Evolutionary conservation across 2,888 invertebrate species (phyloP), one percentile per base, ranked within the genome.

Genomic region (Campaea margaritaria): DNA sequence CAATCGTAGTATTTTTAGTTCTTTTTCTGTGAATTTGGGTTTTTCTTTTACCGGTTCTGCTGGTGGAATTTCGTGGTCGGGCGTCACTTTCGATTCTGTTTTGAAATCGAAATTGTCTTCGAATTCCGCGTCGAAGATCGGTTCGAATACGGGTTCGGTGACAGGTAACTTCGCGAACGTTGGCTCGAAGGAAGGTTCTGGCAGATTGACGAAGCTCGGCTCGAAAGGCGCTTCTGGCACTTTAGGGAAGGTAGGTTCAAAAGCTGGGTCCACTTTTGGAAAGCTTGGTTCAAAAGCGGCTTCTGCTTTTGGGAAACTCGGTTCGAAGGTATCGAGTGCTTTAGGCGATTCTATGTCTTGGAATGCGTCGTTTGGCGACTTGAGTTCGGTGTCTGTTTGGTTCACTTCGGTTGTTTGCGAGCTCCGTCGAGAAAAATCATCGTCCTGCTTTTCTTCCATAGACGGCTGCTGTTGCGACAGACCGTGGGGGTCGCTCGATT

Each of bases 1-100:
- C 5, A 95, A 77, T 52, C 95, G 83, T 46, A 94, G 78, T 34
- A 95, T 86, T 73, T 92, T 93, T 0, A 93, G 75, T 73, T 94
- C 94, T 58, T 94, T 93, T 44, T 94, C 94, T 0, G 94, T 93
- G 59, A 94, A 76, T 80, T 93, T 92, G 0, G 94, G 87, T 78
- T 91, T 91, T 53, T 91, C 92, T 65, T 75, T 72, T 0, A 73
- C 62, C 0, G 78, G 74, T 70, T 84, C 84, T 0, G 73, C 59
- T 0, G 78, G 74, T 0, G 76, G 76, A 27, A 67, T 44, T 51
- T 85, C 84, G 48, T 75, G 79, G 42, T 77, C 79, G 8, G 78
- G 76, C 0, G 77, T 67, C 62, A 78, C 75, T 59, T 82, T 79
- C 5, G 46, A 46, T 9, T 79, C 75, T 0, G 73, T 64, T 74